Evolutionary conservation across 2,888 invertebrate genomes (phyloP).

Genomic region (Leucozona laternaria): DNA sequence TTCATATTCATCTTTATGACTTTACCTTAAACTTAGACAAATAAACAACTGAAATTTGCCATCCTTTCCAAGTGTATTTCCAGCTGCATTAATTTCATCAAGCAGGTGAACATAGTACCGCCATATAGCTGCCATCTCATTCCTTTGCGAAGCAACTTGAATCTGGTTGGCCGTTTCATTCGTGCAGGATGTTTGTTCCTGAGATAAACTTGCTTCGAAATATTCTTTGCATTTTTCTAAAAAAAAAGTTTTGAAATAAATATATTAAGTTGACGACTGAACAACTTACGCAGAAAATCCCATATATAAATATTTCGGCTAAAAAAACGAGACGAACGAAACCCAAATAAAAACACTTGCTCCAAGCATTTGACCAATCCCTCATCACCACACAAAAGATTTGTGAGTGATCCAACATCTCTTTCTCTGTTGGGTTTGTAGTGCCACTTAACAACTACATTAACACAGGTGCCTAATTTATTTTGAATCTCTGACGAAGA

Average conservation of each 20-base stretch:
- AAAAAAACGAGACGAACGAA: slow-evolving; percentile 96
- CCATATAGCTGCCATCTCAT: slow-evolving; percentile 90
- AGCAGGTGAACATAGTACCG: slow-evolving; percentile 94
- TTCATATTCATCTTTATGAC: slow-evolving; percentile 46
- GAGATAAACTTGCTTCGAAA: slow-evolving; percentile 87
- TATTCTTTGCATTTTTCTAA: slow-evolving; percentile 87
- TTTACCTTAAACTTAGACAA: slow-evolving; percentile 95
- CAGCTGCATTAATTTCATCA: slow-evolving; percentile 93
- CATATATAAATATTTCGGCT: slow-evolving; percentile 97
- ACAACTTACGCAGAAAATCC: slow-evolving; percentile 95
- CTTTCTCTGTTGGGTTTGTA: slow-evolving; percentile 94
- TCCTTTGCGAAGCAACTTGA: slow-evolving; percentile 79
- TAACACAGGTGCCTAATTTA: slow-evolving; percentile 93
- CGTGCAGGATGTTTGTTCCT: slow-evolving; percentile 77
- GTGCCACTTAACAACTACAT: slow-evolving; percentile 98
- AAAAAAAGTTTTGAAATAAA: background rate
- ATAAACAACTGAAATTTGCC: slow-evolving; percentile 99
- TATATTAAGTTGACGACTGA: background rate
- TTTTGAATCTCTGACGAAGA: slow-evolving; percentile 85
- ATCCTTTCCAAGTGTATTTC: slow-evolving; percentile 93
- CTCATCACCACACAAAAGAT: slow-evolving; percentile 96
- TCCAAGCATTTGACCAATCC: slow-evolving; percentile 97
- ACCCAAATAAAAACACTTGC: slow-evolving; percentile 97
- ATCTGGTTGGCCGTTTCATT: slow-evolving; percentile 79
- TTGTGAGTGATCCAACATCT: slow-evolving; percentile 93